Base-by-base conservation (phyloP, 2,888 invertebrate species). In the Iphiclides podalirius region DNA sequence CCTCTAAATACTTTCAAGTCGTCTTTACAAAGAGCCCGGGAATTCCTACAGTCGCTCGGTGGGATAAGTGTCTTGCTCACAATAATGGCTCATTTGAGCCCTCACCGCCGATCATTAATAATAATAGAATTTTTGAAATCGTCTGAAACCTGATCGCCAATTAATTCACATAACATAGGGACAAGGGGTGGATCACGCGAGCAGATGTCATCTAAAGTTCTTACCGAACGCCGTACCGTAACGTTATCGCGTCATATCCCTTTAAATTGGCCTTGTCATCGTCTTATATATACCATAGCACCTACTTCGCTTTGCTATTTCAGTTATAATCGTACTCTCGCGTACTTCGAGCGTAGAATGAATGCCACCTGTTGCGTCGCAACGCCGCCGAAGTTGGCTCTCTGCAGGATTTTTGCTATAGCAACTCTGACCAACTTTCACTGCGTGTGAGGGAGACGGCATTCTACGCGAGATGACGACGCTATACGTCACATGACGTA, bases 91-190 rank as follows among this genome's bases (percentile, higher is more conserved):
- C 48, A 33, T 48, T 47, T 47, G 49, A 52, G 52, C 57, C 57
- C 42, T 57, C 37, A 38, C 37, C 43, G 47, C 51, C 20, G 39
- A 11, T 4, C 31, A 26, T 26, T 31, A 53, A 54, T 52, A 54
- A 53, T 52, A 54, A 54, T 50, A 53, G 52, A 47, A 45, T 41
- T 47, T 48, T 1, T 47, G 39, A 51, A 52, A 45, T 52, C 36
- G 57, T 54, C 43, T 52, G 49, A 67, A 73, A 72, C 72, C 67
- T 64, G 72, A 72, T 69, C 57, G 61, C 55, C 61, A 64, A 68
- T 65, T 69, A 71, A 69, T 71, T 69, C 66, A 61, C 58, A 54
- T 55, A 52, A 61, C 53, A 52, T 56, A 67, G 62, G 71, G 72
- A n/a, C n/a, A n/a, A n/a, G 69, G 58, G 58, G 45, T 50, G 38